Conservation (phyloP, 2,113 vertebrate genomes). For the Helogale parvula region DNA sequence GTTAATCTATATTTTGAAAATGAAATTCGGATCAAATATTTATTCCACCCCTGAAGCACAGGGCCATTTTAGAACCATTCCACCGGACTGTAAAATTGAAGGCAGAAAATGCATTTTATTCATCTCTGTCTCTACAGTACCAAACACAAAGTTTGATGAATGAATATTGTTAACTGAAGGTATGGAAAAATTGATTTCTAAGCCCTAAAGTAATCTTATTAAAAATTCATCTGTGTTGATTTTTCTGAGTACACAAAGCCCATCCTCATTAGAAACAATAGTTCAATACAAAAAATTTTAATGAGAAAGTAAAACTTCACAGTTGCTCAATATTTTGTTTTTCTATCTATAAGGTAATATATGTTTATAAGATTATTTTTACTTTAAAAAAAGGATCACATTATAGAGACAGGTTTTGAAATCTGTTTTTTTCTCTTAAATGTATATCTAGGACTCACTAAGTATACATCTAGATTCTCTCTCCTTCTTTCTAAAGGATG, state of each 20-base stretch:
- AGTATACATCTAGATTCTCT: not conserved
- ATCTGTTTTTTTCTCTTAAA: not conserved
- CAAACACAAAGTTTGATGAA: constrained; percentile 39
- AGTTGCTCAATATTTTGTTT: constrained; percentile 4
- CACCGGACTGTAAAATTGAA: constrained; percentile 44
- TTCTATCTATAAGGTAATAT: not conserved
- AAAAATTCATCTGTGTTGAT: constrained; percentile 42
- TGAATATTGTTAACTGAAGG: constrained; percentile 38
- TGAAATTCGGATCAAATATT: constrained; percentile 44
- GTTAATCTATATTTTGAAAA: constrained; percentile 36
- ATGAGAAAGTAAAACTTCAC: constrained; percentile 35
- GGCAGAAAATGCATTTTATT: constrained; percentile 36
- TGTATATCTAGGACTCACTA: not conserved
- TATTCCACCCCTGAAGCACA: constrained; percentile 6
- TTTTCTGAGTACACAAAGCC: constrained; percentile 27
- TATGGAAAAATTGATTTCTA: constrained; percentile 54
- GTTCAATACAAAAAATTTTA: not conserved
- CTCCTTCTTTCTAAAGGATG: not conserved
- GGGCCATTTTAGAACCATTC: constrained; percentile 24
- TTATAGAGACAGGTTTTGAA: not conserved
- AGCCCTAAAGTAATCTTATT: constrained; percentile 25
- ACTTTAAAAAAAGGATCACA: constrained; percentile 32
- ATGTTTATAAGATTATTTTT: not conserved
- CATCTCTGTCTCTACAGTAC: constrained; percentile 21
- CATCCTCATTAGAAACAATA: constrained; percentile 28